Evolutionary conservation across 2,888 invertebrate species (phyloP).

Genomic region (Patella caerulea): DNA sequence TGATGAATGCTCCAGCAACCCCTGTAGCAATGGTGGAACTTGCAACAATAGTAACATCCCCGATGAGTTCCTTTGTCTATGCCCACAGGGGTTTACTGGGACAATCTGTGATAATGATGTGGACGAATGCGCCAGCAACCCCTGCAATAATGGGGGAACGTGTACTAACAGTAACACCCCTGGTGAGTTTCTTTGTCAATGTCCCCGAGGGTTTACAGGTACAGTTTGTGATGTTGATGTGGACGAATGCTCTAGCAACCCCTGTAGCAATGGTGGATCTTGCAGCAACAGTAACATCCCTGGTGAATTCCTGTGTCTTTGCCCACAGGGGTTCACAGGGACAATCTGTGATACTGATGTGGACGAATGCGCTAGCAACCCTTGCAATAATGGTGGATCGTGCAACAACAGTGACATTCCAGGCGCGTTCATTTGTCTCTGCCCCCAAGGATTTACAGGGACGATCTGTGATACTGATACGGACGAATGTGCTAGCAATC

Average conservation of each 20-base stretch:
- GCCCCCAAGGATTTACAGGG: conserved; percentile 30
- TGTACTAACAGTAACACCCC: conserved; percentile 73
- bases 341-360: conserved; percentile 19
- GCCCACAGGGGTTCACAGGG: not conserved
- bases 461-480: conserved; percentile 84
- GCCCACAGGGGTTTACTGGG: too few relatives aligned
- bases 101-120: not conserved
- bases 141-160: conserved; percentile 90
- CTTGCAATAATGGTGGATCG: conserved; percentile 87
- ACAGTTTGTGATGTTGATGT: conserved; percentile 85
- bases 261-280: conserved; percentile 90
- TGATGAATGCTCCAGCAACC: too few relatives aligned
- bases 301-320: too few relatives aligned
- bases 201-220: conserved; percentile 27
- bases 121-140: conserved; percentile 82
- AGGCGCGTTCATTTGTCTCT: conserved; percentile 28
- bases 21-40: too few relatives aligned
- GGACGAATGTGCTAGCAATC: conserved; percentile 73
- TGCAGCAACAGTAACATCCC: conserved; percentile 72
- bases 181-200: conserved; percentile 27
- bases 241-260: conserved; percentile 92
- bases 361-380: conserved; percentile 64
- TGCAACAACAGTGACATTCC: conserved; percentile 39
- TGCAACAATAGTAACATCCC: too few relatives aligned
- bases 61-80: fast-evolving